Percentiles rank a stretch among this genome's conserved stretches.
These are phyloP conservation scores for Anoplius nigerrimus DNA, from an alignment of 2,888 invertebrate species.

Conservation along the genomic window DNA sequence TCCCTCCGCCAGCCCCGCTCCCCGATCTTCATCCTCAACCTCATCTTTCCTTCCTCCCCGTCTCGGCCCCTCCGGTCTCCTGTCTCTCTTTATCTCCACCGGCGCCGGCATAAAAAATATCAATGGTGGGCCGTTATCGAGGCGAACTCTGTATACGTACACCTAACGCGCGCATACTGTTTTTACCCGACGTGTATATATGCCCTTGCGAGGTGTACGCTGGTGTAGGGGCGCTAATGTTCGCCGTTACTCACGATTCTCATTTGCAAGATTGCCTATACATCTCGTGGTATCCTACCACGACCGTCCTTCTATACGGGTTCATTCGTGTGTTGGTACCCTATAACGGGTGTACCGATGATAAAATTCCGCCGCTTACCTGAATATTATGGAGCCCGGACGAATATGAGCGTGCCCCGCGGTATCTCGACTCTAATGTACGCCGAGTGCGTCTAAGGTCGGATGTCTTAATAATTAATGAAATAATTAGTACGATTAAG, in stretches of 20 bases:
- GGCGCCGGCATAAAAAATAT: constrained; percentile 53
- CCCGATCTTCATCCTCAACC: constrained; percentile 11
- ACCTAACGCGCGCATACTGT: constrained; percentile 47
- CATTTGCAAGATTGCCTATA: constrained; percentile 74
- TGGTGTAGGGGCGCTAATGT: constrained; percentile 66
- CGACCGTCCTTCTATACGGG: constrained; percentile 53
- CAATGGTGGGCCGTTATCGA: constrained; percentile 61
- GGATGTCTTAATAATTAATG: too few relatives aligned
- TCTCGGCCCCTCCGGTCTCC: neutral
- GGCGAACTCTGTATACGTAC: constrained; percentile 55
- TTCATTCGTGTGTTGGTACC: constrained; percentile 40
- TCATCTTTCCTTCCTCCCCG: neutral
- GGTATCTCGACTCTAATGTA: too few relatives aligned
- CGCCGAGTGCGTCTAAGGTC: too few relatives aligned
- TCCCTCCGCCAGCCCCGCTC: constrained; percentile 21
- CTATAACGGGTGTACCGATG: constrained; percentile 51
- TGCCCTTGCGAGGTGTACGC: constrained; percentile 36
- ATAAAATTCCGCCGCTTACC: too few relatives aligned
- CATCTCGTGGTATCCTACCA: constrained; percentile 64
- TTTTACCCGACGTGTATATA: constrained; percentile 42
- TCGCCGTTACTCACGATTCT: constrained; percentile 72
- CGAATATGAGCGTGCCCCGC: too few relatives aligned
- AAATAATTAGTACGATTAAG: too few relatives aligned
- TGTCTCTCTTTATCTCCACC: constrained; percentile 26
- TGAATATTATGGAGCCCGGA: too few relatives aligned